Conservation (phyloP, 2,888 invertebrate species). For the Germaria angustata region DNA sequence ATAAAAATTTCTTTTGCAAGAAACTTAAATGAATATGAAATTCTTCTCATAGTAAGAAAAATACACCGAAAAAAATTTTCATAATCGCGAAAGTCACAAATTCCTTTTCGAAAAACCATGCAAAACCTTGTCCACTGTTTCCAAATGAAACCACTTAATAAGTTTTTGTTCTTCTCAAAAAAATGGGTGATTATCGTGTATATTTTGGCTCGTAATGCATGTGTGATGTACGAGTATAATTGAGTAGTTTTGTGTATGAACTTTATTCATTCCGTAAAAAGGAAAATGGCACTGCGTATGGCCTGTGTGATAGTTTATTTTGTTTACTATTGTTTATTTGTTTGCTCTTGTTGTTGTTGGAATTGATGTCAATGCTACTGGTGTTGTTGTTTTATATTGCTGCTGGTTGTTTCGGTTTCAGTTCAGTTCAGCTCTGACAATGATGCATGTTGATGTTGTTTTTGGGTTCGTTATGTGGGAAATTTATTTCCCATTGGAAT, state of each 20-base stretch:
- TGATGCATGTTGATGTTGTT: constrained; percentile 40
- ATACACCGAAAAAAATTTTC: too few relatives aligned
- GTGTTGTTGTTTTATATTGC: constrained; percentile 30
- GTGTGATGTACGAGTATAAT: neutral
- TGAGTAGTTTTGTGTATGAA: constrained; percentile 16
- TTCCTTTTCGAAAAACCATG: too few relatives aligned
- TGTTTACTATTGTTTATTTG: constrained; percentile 19
- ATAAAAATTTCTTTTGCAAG: too few relatives aligned
- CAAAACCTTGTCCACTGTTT: too few relatives aligned
- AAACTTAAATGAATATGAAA: too few relatives aligned
- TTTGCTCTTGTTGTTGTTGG: neutral
- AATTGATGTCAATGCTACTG: constrained; percentile 5
- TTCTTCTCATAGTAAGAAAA: too few relatives aligned
- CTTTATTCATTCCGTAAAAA: constrained; percentile 27
- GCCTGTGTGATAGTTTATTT: constrained; percentile 37
- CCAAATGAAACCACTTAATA: too few relatives aligned
- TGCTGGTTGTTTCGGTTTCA: constrained; percentile 39
- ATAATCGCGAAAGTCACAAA: too few relatives aligned
- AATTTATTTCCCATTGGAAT: constrained; percentile 66
- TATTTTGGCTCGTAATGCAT: neutral
- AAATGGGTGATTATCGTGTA: neutral
- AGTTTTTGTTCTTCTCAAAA: too few relatives aligned
- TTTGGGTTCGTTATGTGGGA: constrained; percentile 55
- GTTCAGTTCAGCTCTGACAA: constrained; percentile 57
- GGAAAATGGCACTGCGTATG: constrained; percentile 39